Percentiles rank a stretch among this genome's conserved stretches.
Evolutionary conservation across 2,113 vertebrate species (phyloP).

Genomic region (Xyliphius kryptos): DNA sequence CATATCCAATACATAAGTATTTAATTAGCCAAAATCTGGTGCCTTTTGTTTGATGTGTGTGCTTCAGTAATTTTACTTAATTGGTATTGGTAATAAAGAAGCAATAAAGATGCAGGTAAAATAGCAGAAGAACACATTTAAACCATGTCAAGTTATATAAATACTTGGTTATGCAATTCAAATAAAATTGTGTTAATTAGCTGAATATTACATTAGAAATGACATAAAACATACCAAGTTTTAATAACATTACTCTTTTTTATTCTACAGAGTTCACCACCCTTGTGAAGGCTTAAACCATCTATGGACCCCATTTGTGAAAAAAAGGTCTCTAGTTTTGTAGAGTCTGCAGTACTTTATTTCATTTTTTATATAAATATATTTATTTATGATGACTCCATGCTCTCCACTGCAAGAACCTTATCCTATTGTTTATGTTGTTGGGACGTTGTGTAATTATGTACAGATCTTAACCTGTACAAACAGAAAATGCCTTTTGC

Average conservation of each 20-base stretch:
- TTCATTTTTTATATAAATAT: slow-evolving; percentile 48
- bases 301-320: slow-evolving; percentile 24
- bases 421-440: slow-evolving; percentile 42
- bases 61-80: no score
- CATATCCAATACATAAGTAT: no score
- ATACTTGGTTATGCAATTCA: no score
- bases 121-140: no score
- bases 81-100: no score
- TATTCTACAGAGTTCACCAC: slow-evolving; percentile 47
- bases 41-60: no score
- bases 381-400: slow-evolving; percentile 52
- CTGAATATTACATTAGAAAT: no score
- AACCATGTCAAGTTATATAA: no score
- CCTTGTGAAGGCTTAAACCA: slow-evolving; percentile 52
- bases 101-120: no score
- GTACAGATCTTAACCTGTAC: slow-evolving; percentile 36
- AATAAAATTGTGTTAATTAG: no score
- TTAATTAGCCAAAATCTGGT: no score
- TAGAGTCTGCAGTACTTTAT: slow-evolving; percentile 41
- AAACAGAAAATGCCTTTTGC: slow-evolving; percentile 43
- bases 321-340: slow-evolving; percentile 36
- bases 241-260: slow-evolving; percentile 15
- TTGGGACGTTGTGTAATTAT: slow-evolving; percentile 39
- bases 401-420: slow-evolving; percentile 40
- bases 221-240: not conserved